Evolutionary conservation across 30 jellyfish, hydroid and myxozoan genomes (phyloP).

Genomic region (Chrysaora quinquecirrha): DNA sequence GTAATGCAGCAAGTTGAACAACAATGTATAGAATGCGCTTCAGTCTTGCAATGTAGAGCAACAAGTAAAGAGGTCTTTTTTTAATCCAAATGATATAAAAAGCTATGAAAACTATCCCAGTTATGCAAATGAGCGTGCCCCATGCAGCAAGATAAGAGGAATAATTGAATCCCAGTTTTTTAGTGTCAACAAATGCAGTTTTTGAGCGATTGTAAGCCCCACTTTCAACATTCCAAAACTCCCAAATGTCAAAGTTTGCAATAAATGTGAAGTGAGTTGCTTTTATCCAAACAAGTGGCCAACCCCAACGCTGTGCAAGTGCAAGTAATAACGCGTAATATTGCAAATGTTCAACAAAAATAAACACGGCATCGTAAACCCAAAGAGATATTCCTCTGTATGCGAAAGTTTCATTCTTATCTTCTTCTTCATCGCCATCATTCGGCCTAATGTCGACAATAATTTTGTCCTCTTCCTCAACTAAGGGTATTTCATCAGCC

Average conservation of each 20-base stretch:
- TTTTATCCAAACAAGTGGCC: constrained; percentile 89
- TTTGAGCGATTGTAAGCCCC: constrained; percentile 88
- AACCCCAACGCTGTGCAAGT: constrained; percentile 96
- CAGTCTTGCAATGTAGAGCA: constrained; percentile 85
- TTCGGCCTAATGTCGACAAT: constrained; percentile 67
- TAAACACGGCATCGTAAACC: constrained; percentile 83
- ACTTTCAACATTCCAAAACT: constrained; percentile 82
- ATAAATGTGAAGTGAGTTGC: constrained; percentile 79
- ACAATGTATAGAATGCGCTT: constrained; percentile 76
- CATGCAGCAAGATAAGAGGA: constrained; percentile 82
- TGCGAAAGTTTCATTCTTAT: constrained; percentile 60
- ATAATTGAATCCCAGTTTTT: constrained; percentile 72
- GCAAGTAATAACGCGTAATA: constrained; percentile 82
- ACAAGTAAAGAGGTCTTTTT: constrained; percentile 80
- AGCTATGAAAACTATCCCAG: constrained; percentile 50
- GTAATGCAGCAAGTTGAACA: constrained; percentile 76
- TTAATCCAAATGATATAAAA: constrained; percentile 63
- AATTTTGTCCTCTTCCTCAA: constrained; percentile 61
- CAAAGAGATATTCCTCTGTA: constrained; percentile 81
- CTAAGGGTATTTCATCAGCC: constrained; percentile 81
- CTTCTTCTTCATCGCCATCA: constrained; percentile 64
- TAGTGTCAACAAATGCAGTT: constrained; percentile 79
- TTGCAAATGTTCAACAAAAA: constrained; percentile 84
- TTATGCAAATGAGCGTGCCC: constrained; percentile 69
- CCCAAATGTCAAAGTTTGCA: constrained; percentile 89